phyloP scores from a whole-genome alignment of 2,113 vertebrate species.

The Phalacrocorax aristotelis region DNA sequence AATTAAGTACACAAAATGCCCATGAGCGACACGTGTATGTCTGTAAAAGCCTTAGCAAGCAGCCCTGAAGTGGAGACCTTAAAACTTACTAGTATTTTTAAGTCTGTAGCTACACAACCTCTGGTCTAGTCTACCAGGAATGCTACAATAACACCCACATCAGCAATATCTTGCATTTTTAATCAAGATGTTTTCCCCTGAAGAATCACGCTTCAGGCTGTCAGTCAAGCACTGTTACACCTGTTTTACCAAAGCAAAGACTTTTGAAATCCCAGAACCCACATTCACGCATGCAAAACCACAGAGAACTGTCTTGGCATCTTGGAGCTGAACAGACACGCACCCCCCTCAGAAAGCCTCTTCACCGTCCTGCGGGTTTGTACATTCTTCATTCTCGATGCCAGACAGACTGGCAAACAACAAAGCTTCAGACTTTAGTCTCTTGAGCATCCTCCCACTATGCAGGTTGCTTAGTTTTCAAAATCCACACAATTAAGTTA shows the following conservation, averaged over 20 bases:
- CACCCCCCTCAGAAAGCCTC: not conserved
- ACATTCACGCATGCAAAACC: not conserved
- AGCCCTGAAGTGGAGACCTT: not conserved
- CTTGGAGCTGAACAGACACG: not conserved
- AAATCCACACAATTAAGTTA: not conserved
- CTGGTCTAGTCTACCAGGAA: not conserved
- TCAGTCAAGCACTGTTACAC: not conserved
- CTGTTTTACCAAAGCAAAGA: not conserved
- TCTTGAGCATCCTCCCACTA: not conserved
- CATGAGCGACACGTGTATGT: not conserved
- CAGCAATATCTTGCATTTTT: not conserved
- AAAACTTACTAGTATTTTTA: not conserved
- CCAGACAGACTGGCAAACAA: not conserved
- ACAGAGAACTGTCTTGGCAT: not conserved
- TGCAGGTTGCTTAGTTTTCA: not conserved
- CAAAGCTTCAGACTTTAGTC: not conserved
- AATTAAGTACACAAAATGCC: not conserved
- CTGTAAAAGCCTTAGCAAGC: not conserved
- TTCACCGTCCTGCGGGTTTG: not conserved
- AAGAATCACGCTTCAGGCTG: not conserved
- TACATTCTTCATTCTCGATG: not conserved
- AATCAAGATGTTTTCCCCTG: not conserved
- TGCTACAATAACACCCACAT: not conserved
- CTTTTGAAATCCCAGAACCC: not conserved
- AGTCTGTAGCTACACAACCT: not conserved